Evolutionary conservation across 1,140 invertebrate species (phyloP).

Genomic region (Philopotamus ludificatus): DNA sequence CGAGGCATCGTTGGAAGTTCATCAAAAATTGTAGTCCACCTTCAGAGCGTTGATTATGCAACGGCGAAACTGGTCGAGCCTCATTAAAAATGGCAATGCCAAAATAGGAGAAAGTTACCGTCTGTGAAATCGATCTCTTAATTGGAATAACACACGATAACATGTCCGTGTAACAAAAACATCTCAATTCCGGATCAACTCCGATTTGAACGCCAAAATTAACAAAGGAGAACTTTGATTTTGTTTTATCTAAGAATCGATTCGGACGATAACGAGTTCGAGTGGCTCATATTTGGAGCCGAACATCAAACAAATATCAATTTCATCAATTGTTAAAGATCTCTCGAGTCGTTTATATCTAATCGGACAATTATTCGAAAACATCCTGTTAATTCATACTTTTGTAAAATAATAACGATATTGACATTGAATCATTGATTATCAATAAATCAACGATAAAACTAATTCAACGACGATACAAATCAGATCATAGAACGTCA

Average conservation of each 20-base stretch:
- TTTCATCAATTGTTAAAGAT: too few species aligned
- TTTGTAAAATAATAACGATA: background rate
- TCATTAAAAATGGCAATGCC: background rate
- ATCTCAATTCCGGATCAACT: too few species aligned
- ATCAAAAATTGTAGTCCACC: background rate
- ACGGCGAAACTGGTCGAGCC: background rate
- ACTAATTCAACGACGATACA: too few species aligned
- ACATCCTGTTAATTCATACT: too few species aligned
- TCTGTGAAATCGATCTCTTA: background rate
- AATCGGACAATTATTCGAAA: background rate
- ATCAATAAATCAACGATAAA: too few species aligned
- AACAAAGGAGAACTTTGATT: too few species aligned
- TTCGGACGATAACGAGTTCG: too few species aligned
- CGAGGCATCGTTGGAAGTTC: background rate
- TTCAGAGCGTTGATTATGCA: background rate
- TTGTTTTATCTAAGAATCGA: too few species aligned
- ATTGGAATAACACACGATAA: background rate
- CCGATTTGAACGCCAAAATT: too few species aligned
- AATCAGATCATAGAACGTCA: too few species aligned
- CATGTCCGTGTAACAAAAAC: background rate
- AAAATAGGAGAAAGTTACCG: background rate
- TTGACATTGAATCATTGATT: too few species aligned
- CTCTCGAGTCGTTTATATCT: background rate
- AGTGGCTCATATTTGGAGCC: background rate
- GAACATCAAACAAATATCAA: background rate